Base-by-base conservation (phyloP, 1,140 invertebrate genomes). In the Liolophura sinensis region DNA sequence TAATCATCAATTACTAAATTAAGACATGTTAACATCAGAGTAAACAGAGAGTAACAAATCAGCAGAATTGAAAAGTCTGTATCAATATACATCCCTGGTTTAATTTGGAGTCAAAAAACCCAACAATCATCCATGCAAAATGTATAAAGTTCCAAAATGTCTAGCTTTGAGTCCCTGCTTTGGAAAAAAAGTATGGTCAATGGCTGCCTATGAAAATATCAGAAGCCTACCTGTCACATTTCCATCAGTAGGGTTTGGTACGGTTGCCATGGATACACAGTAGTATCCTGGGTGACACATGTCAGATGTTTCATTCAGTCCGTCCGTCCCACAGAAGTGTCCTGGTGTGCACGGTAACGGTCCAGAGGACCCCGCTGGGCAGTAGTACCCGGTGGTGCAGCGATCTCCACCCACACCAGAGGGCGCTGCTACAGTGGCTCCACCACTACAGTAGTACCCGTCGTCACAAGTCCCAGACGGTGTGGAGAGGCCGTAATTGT, bases 171-270 rank as follows among this genome's bases (percentile, higher is more conserved):
- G n/a, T n/a, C n/a, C n/a, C n/a, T n/a, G n/a, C n/a, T n/a, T n/a
- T n/a, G n/a, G n/a, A n/a, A n/a, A n/a, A n/a, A n/a, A n/a, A n/a
- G n/a, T n/a, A n/a, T n/a, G n/a, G n/a, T n/a, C n/a, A n/a, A n/a
- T n/a, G n/a, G n/a, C n/a, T n/a, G n/a, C n/a, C n/a, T n/a, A 5
- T 40, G 31, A 40, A 40, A 40, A 40, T 9, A 5, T 40, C 31
- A 40, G 31, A 40, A 9, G 52, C 62, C 54, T 65, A 80, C 80
- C 80, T 74, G 78, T 82, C n/a, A 73, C 67, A 61, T 73, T 78
- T 54, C 79, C 77, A 74, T 81, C 79, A 16, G 65, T 75, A 20
- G 81, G 81, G 52, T 78, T 81, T 16, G 79, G 61, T n/a, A 72
- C 40, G 5, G 58, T 67, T 50, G 81, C 79, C 46, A 63, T 66